These are phyloP conservation scores for Isaurus tuberculatus DNA, from an alignment of 92 coral and sea anemone genomes.

Conservation along the genomic window DNA sequence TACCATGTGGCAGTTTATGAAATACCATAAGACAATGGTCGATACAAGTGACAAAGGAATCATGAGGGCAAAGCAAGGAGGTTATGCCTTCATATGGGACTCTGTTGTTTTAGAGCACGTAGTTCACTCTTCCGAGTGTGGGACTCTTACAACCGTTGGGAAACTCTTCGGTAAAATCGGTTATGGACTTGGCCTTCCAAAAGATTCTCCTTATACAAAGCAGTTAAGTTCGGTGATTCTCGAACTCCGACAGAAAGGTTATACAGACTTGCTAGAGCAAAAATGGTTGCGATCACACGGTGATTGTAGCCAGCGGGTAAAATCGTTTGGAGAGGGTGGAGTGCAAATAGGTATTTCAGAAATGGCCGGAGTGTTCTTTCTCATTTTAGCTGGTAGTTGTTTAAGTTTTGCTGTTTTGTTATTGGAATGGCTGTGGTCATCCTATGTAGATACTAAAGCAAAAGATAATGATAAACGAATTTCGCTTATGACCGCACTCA, in stretches of 20 bases:
- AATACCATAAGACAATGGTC: constrained; percentile 72
- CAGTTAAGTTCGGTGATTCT: constrained; percentile 77
- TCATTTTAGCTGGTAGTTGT: constrained; percentile 69
- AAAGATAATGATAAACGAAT: constrained; percentile 48
- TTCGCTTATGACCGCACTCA: constrained; percentile 54
- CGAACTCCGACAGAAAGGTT: constrained; percentile 76
- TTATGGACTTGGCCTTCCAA: constrained; percentile 87
- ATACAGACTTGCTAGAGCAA: constrained; percentile 67
- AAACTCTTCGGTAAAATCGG: constrained; percentile 78
- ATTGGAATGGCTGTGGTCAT: constrained; percentile 76
- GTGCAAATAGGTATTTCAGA: constrained; percentile 65
- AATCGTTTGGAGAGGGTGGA: constrained; percentile 26
- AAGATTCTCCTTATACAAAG: constrained; percentile 80
- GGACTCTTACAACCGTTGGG: constrained; percentile 73
- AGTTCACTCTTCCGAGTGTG: constrained; percentile 66
- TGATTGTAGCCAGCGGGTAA: constrained; percentile 32
- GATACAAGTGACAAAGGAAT: constrained; percentile 68
- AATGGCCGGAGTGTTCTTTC: constrained; percentile 79
- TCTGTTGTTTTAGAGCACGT: constrained; percentile 79
- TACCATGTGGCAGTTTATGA: constrained; percentile 95
- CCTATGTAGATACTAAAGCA: constrained; percentile 57
- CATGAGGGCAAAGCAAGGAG: constrained; percentile 61
- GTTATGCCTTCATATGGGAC: constrained; percentile 91
- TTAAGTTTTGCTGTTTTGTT: constrained; percentile 69
- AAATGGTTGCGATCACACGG: constrained; percentile 84